Conservation (phyloP, 2,888 invertebrate species). For the Tubulanus polymorphus region DNA sequence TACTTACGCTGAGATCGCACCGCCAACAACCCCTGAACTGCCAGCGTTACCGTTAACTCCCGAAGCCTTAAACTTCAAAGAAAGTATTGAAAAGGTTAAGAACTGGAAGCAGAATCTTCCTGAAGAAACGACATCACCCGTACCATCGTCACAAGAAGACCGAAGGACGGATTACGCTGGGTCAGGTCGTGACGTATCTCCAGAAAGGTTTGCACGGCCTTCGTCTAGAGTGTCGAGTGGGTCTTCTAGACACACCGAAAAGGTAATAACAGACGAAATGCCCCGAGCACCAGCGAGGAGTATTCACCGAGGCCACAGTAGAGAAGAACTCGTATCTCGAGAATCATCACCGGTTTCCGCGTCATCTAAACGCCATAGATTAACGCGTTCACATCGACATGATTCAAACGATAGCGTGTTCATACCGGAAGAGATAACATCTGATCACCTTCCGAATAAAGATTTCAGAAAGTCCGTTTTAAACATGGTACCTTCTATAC, state of each 20-base stretch:
- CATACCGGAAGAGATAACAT: constrained; percentile 24
- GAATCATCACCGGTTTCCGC: constrained; percentile 14
- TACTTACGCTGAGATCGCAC: background rate
- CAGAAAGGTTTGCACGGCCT: too few relatives aligned
- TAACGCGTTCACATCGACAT: constrained; percentile 26
- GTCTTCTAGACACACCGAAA: too few relatives aligned
- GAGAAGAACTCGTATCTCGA: constrained; percentile 10
- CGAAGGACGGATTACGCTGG: constrained; percentile 20
- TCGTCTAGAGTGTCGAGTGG: too few relatives aligned
- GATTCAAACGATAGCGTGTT: constrained; percentile 36
- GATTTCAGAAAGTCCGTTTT: constrained; percentile 71
- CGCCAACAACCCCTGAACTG: too few relatives aligned
- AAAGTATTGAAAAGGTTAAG: constrained; percentile 50
- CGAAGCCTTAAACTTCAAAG: constrained; percentile 41
- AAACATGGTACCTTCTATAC: constrained; percentile 61
- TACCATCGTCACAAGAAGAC: too few relatives aligned
- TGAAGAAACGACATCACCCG: constrained; percentile 20
- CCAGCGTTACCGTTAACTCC: constrained; percentile 26
- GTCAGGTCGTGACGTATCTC: constrained; percentile 5
- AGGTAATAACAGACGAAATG: too few relatives aligned
- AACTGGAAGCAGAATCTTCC: constrained; percentile 46
- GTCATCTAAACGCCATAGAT: constrained; percentile 16
- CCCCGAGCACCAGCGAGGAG: too few relatives aligned
- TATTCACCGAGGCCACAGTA: background rate
- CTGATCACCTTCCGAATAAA: constrained; percentile 58